Percentiles rank a stretch among this genome's conserved stretches.
Evolutionary conservation across 1,140 invertebrate species (phyloP).

Genomic region (Sycophila sp.): DNA sequence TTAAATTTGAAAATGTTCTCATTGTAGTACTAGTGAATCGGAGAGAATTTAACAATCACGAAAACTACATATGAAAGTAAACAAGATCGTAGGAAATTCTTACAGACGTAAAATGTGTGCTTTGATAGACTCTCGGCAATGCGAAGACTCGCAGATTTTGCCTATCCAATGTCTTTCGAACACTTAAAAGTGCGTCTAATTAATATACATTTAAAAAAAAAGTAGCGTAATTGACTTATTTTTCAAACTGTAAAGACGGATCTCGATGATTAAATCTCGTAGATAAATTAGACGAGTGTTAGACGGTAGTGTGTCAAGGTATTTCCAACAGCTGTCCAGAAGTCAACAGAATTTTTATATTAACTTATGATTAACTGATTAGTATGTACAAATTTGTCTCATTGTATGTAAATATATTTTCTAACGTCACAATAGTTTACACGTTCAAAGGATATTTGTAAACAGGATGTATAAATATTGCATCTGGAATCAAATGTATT

Average conservation of each 20-base stretch:
- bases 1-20: too few relatives aligned
- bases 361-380: too few relatives aligned
- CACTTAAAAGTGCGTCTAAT: background rate
- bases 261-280: background rate
- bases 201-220: background rate
- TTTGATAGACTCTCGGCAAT: background rate
- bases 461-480: too few relatives aligned
- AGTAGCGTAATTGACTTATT: background rate
- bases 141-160: background rate
- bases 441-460: too few relatives aligned
- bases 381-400: too few relatives aligned
- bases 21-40: too few relatives aligned
- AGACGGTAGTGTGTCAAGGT: background rate
- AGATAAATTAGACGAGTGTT: background rate
- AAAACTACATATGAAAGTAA: too few relatives aligned
- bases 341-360: background rate
- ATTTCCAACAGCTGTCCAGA: background rate
- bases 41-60: too few relatives aligned
- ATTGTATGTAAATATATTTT: conserved; percentile 4
- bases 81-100: background rate
- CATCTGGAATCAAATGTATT: too few relatives aligned
- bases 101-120: background rate
- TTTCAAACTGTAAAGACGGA: background rate
- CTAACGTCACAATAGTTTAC: too few relatives aligned
- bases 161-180: conserved; percentile 3